phyloP scores from a whole-genome alignment of 2,113 vertebrate genomes.

The Xenopus laevis region DNA sequence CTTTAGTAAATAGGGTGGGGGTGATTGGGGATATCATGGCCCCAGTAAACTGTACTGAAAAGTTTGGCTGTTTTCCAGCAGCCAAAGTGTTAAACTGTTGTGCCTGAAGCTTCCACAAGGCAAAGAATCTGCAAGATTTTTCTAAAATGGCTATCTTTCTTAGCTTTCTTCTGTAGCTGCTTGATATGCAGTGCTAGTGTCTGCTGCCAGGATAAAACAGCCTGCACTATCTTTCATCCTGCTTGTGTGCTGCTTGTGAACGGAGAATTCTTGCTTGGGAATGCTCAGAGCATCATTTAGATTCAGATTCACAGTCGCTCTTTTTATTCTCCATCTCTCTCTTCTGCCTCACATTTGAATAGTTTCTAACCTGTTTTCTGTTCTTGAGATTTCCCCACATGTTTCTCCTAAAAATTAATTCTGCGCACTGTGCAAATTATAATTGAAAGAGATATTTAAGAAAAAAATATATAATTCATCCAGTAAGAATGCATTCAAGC shows the following conservation, averaged over 20 bases:
- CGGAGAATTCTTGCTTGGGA: slow-evolving; percentile 1
- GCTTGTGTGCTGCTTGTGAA: slow-evolving; percentile 5
- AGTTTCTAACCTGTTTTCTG: slow-evolving; percentile 25
- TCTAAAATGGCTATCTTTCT: slow-evolving; percentile 9
- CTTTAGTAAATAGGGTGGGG: too few species aligned
- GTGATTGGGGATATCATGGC: too few species aligned
- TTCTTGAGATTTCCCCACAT: slow-evolving; percentile 4
- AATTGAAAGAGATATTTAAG: too few species aligned
- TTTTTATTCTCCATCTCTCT: slow-evolving; percentile 38
- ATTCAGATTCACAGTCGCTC: background rate
- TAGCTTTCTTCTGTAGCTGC: background rate
- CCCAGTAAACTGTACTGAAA: too few species aligned
- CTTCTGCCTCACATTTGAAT: slow-evolving; percentile 31
- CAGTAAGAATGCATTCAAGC: too few species aligned
- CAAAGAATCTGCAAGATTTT: background rate
- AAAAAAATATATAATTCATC: too few species aligned
- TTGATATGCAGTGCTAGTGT: slow-evolving; percentile 18
- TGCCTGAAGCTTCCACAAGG: background rate
- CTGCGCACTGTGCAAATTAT: too few species aligned
- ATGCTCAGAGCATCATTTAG: background rate
- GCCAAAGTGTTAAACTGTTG: background rate
- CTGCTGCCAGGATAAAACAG: slow-evolving; percentile 21
- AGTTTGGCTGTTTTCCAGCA: too few species aligned
- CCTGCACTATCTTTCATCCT: slow-evolving; percentile 27
- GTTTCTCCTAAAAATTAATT: slow-evolving; percentile 12